Percentiles rank a stretch among this genome's conserved stretches.
Evolutionary conservation across 2,888 invertebrate species (phyloP).

Genomic region (Watsonalla cultraria): DNA sequence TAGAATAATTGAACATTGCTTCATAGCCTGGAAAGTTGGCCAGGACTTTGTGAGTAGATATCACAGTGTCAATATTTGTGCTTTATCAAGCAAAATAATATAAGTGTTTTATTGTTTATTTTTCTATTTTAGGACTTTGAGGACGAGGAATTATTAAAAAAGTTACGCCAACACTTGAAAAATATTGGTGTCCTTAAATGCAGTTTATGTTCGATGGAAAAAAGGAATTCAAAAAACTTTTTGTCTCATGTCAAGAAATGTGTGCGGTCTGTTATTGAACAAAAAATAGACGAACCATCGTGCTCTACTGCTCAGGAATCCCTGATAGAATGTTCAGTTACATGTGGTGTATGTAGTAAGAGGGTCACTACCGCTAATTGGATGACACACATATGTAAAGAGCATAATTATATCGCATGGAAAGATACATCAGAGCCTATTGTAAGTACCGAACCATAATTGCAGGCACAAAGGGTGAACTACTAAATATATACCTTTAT

Average conservation of each 20-base stretch:
- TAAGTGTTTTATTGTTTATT: neutral
- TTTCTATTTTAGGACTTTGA: slow-evolving; percentile 27
- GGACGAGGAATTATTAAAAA: slow-evolving; percentile 24
- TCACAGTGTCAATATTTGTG: neutral
- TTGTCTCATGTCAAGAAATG: slow-evolving; percentile 32
- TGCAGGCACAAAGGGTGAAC: neutral
- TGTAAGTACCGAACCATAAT: slow-evolving; percentile 47
- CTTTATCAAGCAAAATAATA: neutral
- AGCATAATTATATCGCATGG: slow-evolving; percentile 42
- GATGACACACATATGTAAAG: slow-evolving; percentile 28
- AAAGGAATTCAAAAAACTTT: slow-evolving; percentile 26
- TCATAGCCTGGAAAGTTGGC: slow-evolving; percentile 38
- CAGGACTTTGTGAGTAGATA: slow-evolving; percentile 35
- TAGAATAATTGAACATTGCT: slow-evolving; percentile 31
- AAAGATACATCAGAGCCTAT: slow-evolving; percentile 54
- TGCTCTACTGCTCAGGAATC: slow-evolving; percentile 7
- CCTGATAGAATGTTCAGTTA: slow-evolving; percentile 7
- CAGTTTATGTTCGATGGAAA: slow-evolving; percentile 31
- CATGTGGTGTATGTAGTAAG: slow-evolving; percentile 30
- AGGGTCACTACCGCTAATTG: slow-evolving; percentile 17
- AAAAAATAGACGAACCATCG: neutral
- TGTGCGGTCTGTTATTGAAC: slow-evolving; percentile 22
- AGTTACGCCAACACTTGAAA: slow-evolving; percentile 27
- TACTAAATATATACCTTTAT: neutral
- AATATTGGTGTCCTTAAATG: slow-evolving; percentile 28